Conservation (phyloP, 2,888 invertebrate genomes). For the Papilio protenor region DNA sequence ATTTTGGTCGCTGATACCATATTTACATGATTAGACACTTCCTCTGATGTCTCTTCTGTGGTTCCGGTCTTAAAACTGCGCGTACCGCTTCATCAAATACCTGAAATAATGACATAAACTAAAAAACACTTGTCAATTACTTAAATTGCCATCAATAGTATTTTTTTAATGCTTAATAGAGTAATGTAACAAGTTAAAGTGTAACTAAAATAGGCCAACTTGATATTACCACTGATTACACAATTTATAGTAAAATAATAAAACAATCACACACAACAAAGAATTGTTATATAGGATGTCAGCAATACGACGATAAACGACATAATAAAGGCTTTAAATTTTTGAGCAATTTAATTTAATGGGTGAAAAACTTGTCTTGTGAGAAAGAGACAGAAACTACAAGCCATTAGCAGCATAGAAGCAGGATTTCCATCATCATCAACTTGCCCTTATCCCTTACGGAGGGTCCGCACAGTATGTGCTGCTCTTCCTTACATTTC, state of each 20-base stretch:
- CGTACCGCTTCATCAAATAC: slow-evolving; percentile 99
- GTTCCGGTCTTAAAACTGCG: slow-evolving; percentile 98
- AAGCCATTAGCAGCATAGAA: too few relatives aligned
- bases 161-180: slow-evolving; percentile 3
- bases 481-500: too few relatives aligned
- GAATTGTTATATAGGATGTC: not conserved
- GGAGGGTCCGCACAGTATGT: too few relatives aligned
- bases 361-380: too few relatives aligned
- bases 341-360: too few relatives aligned
- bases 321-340: too few relatives aligned
- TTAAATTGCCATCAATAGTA: not conserved
- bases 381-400: too few relatives aligned
- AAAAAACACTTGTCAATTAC: not conserved
- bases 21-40: slow-evolving; percentile 93
- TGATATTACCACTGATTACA: not conserved
- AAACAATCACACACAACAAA: too few relatives aligned
- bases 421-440: too few relatives aligned
- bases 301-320: too few relatives aligned
- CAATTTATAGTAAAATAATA: too few relatives aligned
- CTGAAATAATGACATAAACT: slow-evolving; percentile 73
- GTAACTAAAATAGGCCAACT: not conserved
- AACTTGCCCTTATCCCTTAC: too few relatives aligned
- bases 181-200: not conserved
- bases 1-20: slow-evolving; percentile 57
- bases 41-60: slow-evolving; percentile 96